Conservation (phyloP, 2,888 invertebrate species). For the Pycnomerus fuliginosus region DNA sequence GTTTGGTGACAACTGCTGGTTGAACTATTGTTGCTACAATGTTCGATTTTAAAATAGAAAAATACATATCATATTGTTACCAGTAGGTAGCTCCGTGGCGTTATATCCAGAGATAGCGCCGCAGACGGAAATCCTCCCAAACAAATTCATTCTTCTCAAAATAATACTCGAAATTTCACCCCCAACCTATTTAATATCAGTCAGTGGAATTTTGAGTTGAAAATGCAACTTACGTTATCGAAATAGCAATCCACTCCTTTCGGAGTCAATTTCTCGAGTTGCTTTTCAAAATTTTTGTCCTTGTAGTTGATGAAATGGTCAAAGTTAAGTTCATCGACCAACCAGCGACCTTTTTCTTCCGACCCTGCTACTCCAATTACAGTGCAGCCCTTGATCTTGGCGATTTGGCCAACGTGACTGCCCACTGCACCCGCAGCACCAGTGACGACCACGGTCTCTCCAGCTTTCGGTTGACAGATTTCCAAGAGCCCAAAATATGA, state of each 20-base stretch:
- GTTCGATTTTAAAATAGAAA: not conserved
- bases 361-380: conserved; percentile 72
- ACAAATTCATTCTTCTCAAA: conserved; percentile 62
- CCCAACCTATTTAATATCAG: conserved; percentile 58
- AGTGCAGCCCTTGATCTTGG: conserved; percentile 66
- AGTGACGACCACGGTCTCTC: conserved; percentile 70
- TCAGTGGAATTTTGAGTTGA: not conserved
- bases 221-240: conserved; percentile 63
- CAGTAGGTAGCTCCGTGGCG: conserved; percentile 36
- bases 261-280: conserved; percentile 62
- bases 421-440: conserved; percentile 81
- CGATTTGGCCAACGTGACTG: conserved; percentile 74
- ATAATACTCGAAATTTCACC: conserved; percentile 65
- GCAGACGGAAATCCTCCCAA: conserved; percentile 66
- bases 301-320: conserved; percentile 73
- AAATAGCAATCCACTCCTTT: conserved; percentile 73
- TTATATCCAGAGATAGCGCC: conserved; percentile 70
- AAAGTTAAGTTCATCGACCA: conserved; percentile 62
- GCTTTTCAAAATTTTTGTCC: conserved; percentile 52
- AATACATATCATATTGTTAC: too few species aligned
- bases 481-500: conserved; percentile 73
- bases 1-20: not conserved
- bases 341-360: conserved; percentile 67
- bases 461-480: conserved; percentile 66
- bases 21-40: not conserved